Evolutionary conservation across 2,113 vertebrate species (phyloP), one percentile per base, ranked within the genome.

Genomic region (Urocolius indicus): DNA sequence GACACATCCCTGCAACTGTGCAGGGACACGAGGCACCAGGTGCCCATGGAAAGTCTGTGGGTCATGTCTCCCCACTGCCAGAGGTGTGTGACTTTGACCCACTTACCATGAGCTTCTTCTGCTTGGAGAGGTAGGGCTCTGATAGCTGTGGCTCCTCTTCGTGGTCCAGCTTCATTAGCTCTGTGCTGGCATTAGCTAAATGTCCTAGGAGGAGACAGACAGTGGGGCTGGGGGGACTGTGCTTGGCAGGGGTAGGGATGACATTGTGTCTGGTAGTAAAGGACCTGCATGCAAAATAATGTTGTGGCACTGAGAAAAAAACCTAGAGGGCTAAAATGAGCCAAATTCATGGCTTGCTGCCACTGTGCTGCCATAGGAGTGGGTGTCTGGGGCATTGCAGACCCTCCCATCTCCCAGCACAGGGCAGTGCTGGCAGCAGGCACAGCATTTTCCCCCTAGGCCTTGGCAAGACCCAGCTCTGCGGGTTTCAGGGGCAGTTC

Each of bases 71-170:
- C 20, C 16, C 43, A 23, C 6, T 4, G 4, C 11, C 48, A 38
- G 65, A 63, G 51, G 14, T 29, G 9, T 51, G 41, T 21, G 36
- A 38, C 41, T 71, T 77, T 74, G 21, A 49, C 38, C 24, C 6
- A 24, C 97, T 98, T 93, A 99, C 99, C 99, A 99, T 99, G 82
- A 99, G 99, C 74, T 99, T 99, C 98, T 99, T 99, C 97, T 99
- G 99, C 98, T 99, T 99, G 92, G 99, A 99, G 96, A 99, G 98
- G 95, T 99, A 99, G 57, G 99, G 99, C 96, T 99, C 99, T n/a
- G 98, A 99, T 67, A 99, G 98, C 89, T 99, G 99, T 27, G 99
- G 99, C 86, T 99, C 99, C 66, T 99, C 99, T 87, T 99, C 99
- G 0, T 99, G 99, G 97, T 99, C 99, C 97, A 99, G 79, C 96